Evolutionary conservation across 1,140 invertebrate species (phyloP).

Genomic region (Trialeurodes vaporariorum): DNA sequence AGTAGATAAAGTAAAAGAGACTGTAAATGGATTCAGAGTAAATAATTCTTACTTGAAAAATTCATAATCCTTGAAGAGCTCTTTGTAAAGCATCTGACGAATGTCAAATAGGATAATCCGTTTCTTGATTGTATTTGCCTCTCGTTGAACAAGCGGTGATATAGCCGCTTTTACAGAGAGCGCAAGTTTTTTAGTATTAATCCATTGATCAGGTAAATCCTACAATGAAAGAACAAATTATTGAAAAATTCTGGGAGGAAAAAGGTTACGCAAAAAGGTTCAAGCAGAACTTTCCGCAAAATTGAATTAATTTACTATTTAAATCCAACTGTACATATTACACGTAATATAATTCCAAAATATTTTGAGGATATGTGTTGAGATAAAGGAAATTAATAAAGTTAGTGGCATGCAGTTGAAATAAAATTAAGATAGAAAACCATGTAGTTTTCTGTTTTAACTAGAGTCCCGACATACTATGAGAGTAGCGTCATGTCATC

Average conservation of each 20-base stretch:
- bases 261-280: background rate
- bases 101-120: slow-evolving; percentile 67
- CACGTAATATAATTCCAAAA: background rate
- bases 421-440: too few species aligned
- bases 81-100: slow-evolving; percentile 59
- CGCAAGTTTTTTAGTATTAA: slow-evolving; percentile 69
- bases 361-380: background rate
- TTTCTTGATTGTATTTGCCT: slow-evolving; percentile 50
- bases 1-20: background rate
- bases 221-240: slow-evolving; percentile 43
- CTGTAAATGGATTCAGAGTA: slow-evolving; percentile 2
- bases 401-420: too few species aligned
- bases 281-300: background rate
- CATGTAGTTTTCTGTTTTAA: too few species aligned
- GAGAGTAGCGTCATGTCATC: too few species aligned
- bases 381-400: background rate
- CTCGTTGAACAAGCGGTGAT: slow-evolving; percentile 56
- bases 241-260: background rate
- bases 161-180: slow-evolving; percentile 76
- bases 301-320: background rate
- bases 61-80: slow-evolving; percentile 48
- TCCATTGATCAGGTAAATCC: slow-evolving; percentile 80
- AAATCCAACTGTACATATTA: slow-evolving; percentile 30
- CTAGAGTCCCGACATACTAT: too few species aligned
- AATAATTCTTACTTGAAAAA: slow-evolving; percentile 51